phyloP scores from a whole-genome alignment of 35 echinoderm and acorn worm species.

The Lytechinus pictus region DNA sequence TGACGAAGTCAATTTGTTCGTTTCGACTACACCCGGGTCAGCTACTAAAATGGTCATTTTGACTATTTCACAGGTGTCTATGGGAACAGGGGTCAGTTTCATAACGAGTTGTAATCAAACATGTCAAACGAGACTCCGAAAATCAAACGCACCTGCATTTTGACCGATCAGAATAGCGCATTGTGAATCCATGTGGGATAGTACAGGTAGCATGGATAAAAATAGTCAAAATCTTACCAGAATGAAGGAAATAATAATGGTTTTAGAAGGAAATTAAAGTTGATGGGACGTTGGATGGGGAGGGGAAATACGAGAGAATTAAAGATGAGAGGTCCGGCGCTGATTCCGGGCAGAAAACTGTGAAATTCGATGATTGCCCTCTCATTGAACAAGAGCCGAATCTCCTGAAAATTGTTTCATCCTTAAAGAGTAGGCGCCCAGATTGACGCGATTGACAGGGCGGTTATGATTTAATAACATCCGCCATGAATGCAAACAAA shows the following conservation, averaged over 20 bases:
- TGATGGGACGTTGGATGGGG: not conserved
- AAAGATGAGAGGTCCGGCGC: not conserved
- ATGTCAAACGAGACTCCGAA: not conserved
- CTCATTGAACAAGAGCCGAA: not conserved
- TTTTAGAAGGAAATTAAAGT: not conserved
- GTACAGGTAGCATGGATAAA: not conserved
- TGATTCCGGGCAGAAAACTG: not conserved
- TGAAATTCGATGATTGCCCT: not conserved
- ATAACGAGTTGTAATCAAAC: no score
- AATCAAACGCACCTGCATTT: not conserved
- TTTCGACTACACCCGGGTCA: no score
- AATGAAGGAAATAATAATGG: not conserved
- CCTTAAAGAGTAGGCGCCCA: not conserved
- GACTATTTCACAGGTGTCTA: no score
- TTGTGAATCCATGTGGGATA: not conserved
- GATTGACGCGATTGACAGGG: conserved; percentile 28
- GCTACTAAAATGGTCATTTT: no score
- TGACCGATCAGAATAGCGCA: not conserved
- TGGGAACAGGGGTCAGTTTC: no score
- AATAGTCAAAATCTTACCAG: not conserved
- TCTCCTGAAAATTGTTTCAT: not conserved
- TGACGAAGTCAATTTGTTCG: no score
- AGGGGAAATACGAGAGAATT: not conserved
- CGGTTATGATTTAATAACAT: conserved; percentile 48
- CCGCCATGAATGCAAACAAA: conserved; percentile 17